phyloP scores from a whole-genome alignment of 2,797 vertebrate species.

The Enteromius afrohamiltoni region DNA sequence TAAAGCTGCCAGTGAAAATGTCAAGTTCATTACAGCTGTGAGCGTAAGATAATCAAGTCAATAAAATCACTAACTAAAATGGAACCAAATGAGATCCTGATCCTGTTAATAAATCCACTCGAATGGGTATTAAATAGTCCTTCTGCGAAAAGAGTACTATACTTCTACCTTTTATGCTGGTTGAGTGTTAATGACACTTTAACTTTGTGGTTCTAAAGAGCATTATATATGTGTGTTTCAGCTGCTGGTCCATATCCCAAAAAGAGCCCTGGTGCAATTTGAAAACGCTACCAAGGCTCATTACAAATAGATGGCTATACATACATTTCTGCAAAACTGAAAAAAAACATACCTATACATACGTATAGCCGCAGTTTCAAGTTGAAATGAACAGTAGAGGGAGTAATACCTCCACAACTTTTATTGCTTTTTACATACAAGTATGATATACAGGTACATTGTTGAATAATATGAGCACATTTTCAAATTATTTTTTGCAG shows the following conservation, averaged over 20 bases:
- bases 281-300: background rate
- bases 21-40: conserved; percentile 9
- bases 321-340: too few species aligned
- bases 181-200: background rate
- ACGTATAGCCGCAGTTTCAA: too few species aligned
- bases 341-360: too few species aligned
- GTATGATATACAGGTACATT: too few species aligned
- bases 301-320: too few species aligned
- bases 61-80: conserved; percentile 2
- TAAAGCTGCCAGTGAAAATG: conserved; percentile 19
- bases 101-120: background rate
- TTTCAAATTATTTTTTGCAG: too few species aligned
- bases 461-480: too few species aligned
- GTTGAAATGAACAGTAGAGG: too few species aligned
- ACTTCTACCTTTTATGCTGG: background rate
- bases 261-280: background rate
- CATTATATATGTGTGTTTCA: background rate
- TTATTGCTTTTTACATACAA: too few species aligned
- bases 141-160: background rate
- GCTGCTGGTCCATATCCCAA: background rate
- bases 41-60: conserved; percentile 21
- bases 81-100: background rate
- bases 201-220: background rate
- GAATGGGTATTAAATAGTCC: background rate
- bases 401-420: too few species aligned